Base-by-base conservation (phyloP, 2,888 invertebrate genomes). In the Capitulum mitella region DNA sequence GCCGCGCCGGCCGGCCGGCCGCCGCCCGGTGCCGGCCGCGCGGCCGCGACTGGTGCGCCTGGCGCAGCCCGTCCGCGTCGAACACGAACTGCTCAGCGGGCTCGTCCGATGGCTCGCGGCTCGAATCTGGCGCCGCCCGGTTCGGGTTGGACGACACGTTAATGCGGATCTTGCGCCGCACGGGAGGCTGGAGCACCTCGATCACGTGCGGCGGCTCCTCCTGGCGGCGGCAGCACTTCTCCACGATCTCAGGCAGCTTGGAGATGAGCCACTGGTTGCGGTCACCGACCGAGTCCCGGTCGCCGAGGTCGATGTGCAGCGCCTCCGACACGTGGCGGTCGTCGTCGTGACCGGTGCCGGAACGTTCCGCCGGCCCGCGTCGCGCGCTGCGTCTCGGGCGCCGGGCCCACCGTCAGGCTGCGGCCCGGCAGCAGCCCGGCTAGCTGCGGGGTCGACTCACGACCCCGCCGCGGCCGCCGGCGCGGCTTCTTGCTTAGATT, bases 201-300 rank as follows among this genome's bases (percentile, higher is more conserved):
- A 37, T 37, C 8, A 70, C 70, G 3, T 8, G 37, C 22, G 70
- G 70, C 22, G 70, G 70, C 22, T 32, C 19, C 37, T 70, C 70
- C 70, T 70, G 37, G 22, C 26, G 70, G 22, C 70, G 70, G 37
- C 70, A 70, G 29, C 37, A 70, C 70, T 37, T 70, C 70, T 70
- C 70, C 19, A 70, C 70, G 37, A 70, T 70, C 70, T 70, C 70
- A 22, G 70, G 70, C 70, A 70, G 70, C 8, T 70, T 70, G 37
- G 70, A 16, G 70, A 70, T 32, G 0, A 70, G 70, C 70, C 70
- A 70, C 22, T 70, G 10, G 37, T 37, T 70, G 70, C 22, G 37
- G 70, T 70, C 70, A 26, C 5, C 5, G 37, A 6, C 22, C 8
- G n/a, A n/a, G n/a, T 70, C 70, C 19, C 26, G 22, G 70, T 70